phyloP scores from a whole-genome alignment of 2,797 vertebrate species.

The Varecia variegata region DNA sequence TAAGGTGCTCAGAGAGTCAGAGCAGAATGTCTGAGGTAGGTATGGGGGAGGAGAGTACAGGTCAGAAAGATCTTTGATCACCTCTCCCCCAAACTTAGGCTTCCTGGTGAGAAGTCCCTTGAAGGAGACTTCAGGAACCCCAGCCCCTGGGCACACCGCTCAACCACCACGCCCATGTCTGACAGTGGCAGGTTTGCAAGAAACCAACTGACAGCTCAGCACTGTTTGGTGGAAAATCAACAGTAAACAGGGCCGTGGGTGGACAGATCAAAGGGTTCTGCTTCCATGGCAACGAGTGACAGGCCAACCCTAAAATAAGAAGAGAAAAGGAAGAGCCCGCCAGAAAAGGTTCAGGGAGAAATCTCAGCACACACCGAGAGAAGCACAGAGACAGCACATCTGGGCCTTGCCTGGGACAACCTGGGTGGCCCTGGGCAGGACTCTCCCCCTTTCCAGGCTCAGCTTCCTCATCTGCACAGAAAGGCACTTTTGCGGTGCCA shows the following conservation, averaged over 20 bases:
- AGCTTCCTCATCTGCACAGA: neutral
- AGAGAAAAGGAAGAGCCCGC: neutral
- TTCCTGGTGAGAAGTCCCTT: neutral
- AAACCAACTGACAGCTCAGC: neutral
- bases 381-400: neutral
- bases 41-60: neutral
- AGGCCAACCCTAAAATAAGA: conserved; percentile 41
- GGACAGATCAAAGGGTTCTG: conserved; percentile 48
- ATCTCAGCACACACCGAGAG: neutral
- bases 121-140: neutral
- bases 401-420: neutral
- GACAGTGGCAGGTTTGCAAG: neutral
- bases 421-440: neutral
- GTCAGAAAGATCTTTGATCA: neutral
- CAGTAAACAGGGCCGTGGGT: conserved; percentile 31
- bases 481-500: neutral
- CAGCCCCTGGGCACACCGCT: neutral
- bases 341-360: conserved; percentile 5
- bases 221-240: neutral
- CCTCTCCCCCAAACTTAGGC: neutral
- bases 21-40: neutral
- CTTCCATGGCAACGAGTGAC: conserved; percentile 54
- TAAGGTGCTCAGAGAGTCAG: neutral
- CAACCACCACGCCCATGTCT: neutral
- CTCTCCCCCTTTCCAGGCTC: neutral